phyloP scores from a whole-genome alignment of 2,888 invertebrate species.

The Cyrtodaria siliqua region DNA sequence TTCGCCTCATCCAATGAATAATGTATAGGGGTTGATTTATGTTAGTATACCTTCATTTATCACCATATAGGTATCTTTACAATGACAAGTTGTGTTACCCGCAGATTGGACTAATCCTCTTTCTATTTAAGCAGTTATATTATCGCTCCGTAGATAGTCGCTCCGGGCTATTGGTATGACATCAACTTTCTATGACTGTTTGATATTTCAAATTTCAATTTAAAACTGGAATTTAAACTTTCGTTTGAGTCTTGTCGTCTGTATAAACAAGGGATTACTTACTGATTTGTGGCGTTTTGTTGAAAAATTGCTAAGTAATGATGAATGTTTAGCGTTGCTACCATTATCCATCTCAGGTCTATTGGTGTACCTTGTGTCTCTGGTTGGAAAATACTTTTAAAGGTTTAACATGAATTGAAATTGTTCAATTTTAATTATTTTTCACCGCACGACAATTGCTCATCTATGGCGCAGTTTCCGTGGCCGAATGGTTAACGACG shows the following conservation, averaged over 20 bases:
- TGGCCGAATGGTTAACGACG: no score
- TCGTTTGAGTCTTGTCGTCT: not conserved
- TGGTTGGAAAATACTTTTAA: no score
- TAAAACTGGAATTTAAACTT: slow-evolving; percentile 3
- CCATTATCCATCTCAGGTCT: no score
- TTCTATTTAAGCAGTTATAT: not conserved
- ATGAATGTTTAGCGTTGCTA: slow-evolving; percentile 1
- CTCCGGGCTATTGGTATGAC: not conserved
- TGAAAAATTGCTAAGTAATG: not conserved
- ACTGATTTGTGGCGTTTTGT: not conserved
- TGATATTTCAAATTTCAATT: slow-evolving; percentile 5
- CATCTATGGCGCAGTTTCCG: no score
- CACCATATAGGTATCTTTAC: slow-evolving; percentile 21
- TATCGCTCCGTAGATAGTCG: not conserved
- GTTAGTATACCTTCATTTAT: slow-evolving; percentile 25
- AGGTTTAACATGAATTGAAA: no score
- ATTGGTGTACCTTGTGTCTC: no score
- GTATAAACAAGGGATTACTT: not conserved
- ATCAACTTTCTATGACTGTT: slow-evolving; percentile 1
- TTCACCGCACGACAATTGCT: no score
- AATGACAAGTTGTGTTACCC: slow-evolving; percentile 13
- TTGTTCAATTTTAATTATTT: no score
- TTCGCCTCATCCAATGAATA: slow-evolving; percentile 27
- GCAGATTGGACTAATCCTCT: not conserved
- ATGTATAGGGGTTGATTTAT: slow-evolving; percentile 22